Conservation (phyloP, 2,888 invertebrate genomes). For the Sialis fuliginosa region DNA sequence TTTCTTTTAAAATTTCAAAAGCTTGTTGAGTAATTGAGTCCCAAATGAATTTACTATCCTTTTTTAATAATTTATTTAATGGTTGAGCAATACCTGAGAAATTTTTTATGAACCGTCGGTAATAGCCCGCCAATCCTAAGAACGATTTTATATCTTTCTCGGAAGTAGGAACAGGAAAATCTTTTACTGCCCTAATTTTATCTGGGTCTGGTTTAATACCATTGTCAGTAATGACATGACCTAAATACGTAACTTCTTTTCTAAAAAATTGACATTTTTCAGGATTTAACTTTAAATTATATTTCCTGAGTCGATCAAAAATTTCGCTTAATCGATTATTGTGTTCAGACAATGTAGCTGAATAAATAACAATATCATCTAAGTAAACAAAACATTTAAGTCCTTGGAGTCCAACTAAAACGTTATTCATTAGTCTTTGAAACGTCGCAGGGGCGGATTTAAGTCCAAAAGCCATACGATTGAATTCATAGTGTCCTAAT, state of each 20-base stretch:
- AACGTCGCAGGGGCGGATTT: constrained; percentile 23
- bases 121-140: constrained; percentile 14
- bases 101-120: constrained; percentile 13
- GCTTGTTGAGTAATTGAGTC: constrained; percentile 17
- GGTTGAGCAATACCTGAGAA: constrained; percentile 12
- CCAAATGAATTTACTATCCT: constrained; percentile 3
- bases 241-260: constrained; percentile 14
- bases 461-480: constrained; percentile 20
- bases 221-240: constrained; percentile 15
- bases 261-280: constrained; percentile 11
- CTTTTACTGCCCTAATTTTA: constrained; percentile 11
- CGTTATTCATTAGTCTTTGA: constrained; percentile 20
- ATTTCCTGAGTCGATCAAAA: constrained; percentile 8
- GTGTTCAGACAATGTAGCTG: constrained; percentile 11
- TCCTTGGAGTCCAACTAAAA: constrained; percentile 17
- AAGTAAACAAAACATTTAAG: constrained; percentile 17
- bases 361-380: constrained; percentile 18
- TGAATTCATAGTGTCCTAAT: constrained; percentile 18
- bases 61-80: constrained; percentile 10
- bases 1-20: constrained; percentile 19
- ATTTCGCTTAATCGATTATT: constrained; percentile 7
- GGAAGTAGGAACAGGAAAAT: constrained; percentile 14
- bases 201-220: constrained; percentile 15
- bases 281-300: constrained; percentile 9
- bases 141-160: constrained; percentile 15